Conservation (phyloP, 2,888 invertebrate genomes). For the Brassicogethes aeneus region DNA sequence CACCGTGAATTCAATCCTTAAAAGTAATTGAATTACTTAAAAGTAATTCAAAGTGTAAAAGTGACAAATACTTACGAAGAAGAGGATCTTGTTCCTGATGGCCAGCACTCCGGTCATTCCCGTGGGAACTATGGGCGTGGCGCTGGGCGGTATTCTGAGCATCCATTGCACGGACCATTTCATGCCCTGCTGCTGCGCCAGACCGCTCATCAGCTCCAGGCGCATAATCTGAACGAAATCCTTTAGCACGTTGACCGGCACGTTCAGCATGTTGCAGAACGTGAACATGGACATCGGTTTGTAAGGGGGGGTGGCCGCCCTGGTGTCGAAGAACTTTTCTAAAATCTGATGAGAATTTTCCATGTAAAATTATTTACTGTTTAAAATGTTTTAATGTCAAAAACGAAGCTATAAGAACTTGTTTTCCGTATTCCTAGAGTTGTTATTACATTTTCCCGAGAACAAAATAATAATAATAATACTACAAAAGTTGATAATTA, state of each 20-base stretch:
- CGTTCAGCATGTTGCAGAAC: conserved; percentile 76
- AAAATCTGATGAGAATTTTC: conserved; percentile 66
- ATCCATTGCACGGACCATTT: conserved; percentile 92
- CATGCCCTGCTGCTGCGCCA: conserved; percentile 53
- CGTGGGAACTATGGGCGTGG: conserved; percentile 78
- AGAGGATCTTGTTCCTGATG: conserved; percentile 79
- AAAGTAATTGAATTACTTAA: too few relatives aligned
- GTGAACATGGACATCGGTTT: conserved; percentile 82
- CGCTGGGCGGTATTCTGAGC: conserved; percentile 83
- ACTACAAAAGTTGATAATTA: too few relatives aligned
- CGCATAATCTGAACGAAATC: conserved; percentile 87
- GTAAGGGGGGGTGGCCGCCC: conserved; percentile 84
- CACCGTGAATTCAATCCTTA: too few relatives aligned
- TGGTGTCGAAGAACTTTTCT: conserved; percentile 86
- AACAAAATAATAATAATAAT: too few relatives aligned
- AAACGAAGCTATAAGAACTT: background rate
- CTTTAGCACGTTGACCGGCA: conserved; percentile 78
- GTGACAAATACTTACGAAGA: conserved; percentile 77
- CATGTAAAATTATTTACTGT: too few relatives aligned
- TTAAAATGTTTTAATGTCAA: background rate
- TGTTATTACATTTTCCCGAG: too few relatives aligned
- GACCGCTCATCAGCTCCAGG: conserved; percentile 50
- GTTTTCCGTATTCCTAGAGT: too few relatives aligned
- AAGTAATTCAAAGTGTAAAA: too few relatives aligned
- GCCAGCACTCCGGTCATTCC: conserved; percentile 83